phyloP scores from a whole-genome alignment of 2,888 invertebrate species.

The Pristionchus mayeri region DNA sequence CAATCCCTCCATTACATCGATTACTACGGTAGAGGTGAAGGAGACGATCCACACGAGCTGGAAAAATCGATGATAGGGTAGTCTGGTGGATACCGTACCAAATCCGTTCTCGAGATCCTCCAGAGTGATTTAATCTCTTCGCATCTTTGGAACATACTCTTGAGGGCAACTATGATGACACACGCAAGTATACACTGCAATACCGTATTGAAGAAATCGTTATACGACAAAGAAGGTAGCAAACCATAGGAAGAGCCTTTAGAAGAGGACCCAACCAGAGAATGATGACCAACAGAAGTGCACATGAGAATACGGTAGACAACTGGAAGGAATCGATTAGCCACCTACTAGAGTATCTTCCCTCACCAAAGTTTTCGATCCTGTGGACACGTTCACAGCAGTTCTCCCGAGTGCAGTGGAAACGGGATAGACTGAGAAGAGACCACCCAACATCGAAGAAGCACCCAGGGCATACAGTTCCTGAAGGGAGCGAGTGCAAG shows the following conservation, averaged over 20 bases:
- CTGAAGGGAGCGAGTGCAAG: conserved; percentile 54
- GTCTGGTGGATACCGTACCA: conserved; percentile 76
- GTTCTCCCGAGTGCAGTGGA: conserved; percentile 79
- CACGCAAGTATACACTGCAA: conserved; percentile 75
- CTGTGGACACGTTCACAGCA: conserved; percentile 87
- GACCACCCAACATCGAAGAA: conserved; percentile 83
- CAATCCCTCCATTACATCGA: conserved; percentile 89
- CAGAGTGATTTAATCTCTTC: conserved; percentile 84
- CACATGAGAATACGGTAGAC: conserved; percentile 86
- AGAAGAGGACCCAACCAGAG: conserved; percentile 91
- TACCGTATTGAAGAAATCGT: background rate
- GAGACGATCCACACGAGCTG: conserved; percentile 85
- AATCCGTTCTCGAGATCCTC: conserved; percentile 86
- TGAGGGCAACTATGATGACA: conserved; percentile 77
- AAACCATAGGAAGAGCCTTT: conserved; percentile 85
- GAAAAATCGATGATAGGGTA: conserved; percentile 43
- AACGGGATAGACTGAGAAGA: conserved; percentile 78
- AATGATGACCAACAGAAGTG: conserved; percentile 85
- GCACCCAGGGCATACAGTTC: conserved; percentile 73
- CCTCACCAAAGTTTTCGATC: conserved; percentile 85
- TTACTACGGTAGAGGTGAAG: conserved; percentile 84
- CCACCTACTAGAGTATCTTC: background rate
- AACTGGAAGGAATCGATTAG: conserved; percentile 77
- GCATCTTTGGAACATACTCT: conserved; percentile 81
- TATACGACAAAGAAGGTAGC: background rate